These are phyloP conservation scores for Otis tarda DNA, from an alignment of 2,113 vertebrate species.

Conservation along the genomic window DNA sequence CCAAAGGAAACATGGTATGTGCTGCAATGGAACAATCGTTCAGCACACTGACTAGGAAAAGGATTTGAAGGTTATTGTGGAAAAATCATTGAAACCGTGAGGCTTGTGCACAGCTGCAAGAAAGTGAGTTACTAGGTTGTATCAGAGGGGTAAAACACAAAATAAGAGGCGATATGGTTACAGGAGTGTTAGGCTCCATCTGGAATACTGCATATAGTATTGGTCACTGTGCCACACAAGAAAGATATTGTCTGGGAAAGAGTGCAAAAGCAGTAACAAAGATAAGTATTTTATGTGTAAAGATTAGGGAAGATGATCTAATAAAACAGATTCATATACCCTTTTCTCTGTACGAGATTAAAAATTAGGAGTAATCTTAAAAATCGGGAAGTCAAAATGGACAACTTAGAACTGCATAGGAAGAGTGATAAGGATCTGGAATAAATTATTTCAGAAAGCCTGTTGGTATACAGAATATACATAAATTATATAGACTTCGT, in stretches of 20 bases:
- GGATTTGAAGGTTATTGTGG: slow-evolving; percentile 81
- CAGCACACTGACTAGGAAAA: slow-evolving; percentile 80
- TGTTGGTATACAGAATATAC: background rate
- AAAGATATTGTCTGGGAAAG: slow-evolving; percentile 22
- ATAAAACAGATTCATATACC: background rate
- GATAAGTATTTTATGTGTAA: background rate
- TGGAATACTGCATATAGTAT: slow-evolving; percentile 46
- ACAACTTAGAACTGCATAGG: background rate
- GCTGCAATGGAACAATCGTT: slow-evolving; percentile 76
- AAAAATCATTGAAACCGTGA: slow-evolving; percentile 80
- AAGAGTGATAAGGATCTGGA: background rate
- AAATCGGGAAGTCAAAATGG: background rate
- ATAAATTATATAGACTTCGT: background rate
- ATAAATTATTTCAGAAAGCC: background rate
- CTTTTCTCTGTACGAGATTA: background rate
- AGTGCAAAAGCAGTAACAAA: background rate
- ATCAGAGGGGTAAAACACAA: slow-evolving; percentile 73
- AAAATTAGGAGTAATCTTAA: background rate
- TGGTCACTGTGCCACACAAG: slow-evolving; percentile 44
- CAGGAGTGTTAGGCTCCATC: slow-evolving; percentile 64
- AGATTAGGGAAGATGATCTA: background rate
- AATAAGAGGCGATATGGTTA: slow-evolving; percentile 68
- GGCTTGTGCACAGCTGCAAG: slow-evolving; percentile 80
- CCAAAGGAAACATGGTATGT: slow-evolving; percentile 54
- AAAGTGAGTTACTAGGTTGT: slow-evolving; percentile 75